phyloP scores from a whole-genome alignment of 1,140 invertebrate genomes.

The Hetaerina americana region DNA sequence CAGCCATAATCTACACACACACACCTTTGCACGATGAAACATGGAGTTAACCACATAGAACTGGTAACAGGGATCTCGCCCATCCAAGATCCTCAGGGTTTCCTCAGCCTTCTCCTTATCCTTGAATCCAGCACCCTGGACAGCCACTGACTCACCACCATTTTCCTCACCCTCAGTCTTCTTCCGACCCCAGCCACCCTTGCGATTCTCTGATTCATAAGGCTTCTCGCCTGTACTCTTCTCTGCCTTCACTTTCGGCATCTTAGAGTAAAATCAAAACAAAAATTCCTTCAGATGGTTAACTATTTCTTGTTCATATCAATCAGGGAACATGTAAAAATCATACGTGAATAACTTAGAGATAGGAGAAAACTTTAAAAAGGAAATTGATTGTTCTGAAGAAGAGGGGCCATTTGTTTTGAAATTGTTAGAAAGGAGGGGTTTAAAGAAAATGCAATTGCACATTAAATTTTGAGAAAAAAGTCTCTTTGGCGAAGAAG shows the following conservation, averaged over 20 bases:
- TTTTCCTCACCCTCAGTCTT: conserved; percentile 17
- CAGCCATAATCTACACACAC: conserved; percentile 14
- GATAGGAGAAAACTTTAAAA: too few species aligned
- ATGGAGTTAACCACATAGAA: conserved; percentile 28
- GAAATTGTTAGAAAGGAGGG: too few species aligned
- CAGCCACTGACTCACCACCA: conserved; percentile 20
- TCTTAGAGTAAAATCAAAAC: conserved; percentile 10
- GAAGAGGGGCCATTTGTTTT: too few species aligned
- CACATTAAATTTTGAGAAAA: too few species aligned
- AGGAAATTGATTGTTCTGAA: too few species aligned
- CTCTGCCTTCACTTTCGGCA: conserved; percentile 23
- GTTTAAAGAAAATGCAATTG: too few species aligned
- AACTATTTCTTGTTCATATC: too few species aligned
- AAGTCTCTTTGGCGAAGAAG: too few species aligned
- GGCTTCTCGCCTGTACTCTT: conserved; percentile 16
- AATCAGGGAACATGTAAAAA: too few species aligned
- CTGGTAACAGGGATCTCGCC: conserved; percentile 27
- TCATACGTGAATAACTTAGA: too few species aligned
- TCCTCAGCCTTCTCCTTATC: conserved; percentile 29
- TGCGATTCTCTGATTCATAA: neutral
- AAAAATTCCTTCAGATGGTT: too few species aligned
- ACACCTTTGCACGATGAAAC: conserved; percentile 25
- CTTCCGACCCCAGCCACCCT: neutral
- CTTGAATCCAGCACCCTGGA: conserved; percentile 27
- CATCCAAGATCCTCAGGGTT: conserved; percentile 25